These are phyloP conservation scores for Lepidochitona cinerea DNA, from an alignment of 2,888 invertebrate species.

Conservation along the genomic window DNA sequence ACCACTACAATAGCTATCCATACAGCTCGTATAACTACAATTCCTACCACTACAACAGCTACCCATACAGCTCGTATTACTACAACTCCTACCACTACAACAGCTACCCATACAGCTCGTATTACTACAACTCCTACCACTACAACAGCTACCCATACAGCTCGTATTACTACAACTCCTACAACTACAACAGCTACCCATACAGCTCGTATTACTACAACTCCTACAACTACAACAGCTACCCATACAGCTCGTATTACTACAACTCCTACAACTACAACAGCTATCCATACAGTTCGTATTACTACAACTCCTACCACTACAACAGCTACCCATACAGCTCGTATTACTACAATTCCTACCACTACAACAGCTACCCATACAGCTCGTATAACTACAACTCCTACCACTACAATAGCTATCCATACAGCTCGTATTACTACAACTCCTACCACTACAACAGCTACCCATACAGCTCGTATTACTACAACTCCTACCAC, in stretches of 20 bases:
- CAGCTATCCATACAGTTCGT: background rate
- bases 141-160: background rate
- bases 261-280: background rate
- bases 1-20: background rate
- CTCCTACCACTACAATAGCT: background rate
- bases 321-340: background rate
- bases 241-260: background rate
- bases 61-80: too few species aligned
- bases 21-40: background rate
- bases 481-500: background rate
- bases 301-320: background rate
- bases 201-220: background rate
- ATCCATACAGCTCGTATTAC: too few species aligned
- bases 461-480: background rate
- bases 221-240: background rate
- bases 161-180: background rate
- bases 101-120: background rate
- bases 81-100: background rate
- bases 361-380: background rate
- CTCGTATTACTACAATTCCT: background rate
- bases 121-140: background rate
- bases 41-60: background rate
- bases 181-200: background rate
- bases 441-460: too few species aligned
- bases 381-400: background rate